phyloP scores from a whole-genome alignment of 2,113 vertebrate genomes.

The Mastomys coucha region DNA sequence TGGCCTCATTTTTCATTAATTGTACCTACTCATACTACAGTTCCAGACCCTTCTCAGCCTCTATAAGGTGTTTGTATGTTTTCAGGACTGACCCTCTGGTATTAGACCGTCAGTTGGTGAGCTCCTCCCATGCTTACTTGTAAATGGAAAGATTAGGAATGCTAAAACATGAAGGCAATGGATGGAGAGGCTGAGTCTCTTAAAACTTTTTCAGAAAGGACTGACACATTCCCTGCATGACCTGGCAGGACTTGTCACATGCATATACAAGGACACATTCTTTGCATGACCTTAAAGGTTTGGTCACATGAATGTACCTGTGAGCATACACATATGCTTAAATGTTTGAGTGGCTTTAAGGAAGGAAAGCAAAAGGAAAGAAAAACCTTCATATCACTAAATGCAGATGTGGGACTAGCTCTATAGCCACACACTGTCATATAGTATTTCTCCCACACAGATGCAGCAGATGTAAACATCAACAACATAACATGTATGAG shows the following conservation, averaged over 20 bases:
- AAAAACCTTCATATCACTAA: background rate
- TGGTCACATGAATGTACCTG: background rate
- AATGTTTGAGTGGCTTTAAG: background rate
- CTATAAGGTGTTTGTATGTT: no score
- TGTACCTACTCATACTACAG: no score
- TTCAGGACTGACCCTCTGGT: no score
- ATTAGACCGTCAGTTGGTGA: background rate
- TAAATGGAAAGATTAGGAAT: background rate
- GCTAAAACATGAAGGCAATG: no score
- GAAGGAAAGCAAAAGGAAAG: background rate
- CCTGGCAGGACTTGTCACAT: background rate
- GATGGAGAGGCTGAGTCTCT: background rate
- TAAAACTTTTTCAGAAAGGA: background rate
- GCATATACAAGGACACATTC: background rate
- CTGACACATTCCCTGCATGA: background rate
- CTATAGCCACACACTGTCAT: background rate
- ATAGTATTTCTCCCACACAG: background rate
- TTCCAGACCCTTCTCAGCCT: no score
- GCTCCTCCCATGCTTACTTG: background rate
- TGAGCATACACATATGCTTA: background rate
- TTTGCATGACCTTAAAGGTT: background rate
- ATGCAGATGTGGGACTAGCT: background rate
- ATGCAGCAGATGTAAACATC: background rate
- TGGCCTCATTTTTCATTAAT: no score
- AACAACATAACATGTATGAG: conserved; percentile 6